These are phyloP conservation scores for Dryadula phaetusa DNA, from an alignment of 2,888 invertebrate genomes.

Conservation along the genomic window DNA sequence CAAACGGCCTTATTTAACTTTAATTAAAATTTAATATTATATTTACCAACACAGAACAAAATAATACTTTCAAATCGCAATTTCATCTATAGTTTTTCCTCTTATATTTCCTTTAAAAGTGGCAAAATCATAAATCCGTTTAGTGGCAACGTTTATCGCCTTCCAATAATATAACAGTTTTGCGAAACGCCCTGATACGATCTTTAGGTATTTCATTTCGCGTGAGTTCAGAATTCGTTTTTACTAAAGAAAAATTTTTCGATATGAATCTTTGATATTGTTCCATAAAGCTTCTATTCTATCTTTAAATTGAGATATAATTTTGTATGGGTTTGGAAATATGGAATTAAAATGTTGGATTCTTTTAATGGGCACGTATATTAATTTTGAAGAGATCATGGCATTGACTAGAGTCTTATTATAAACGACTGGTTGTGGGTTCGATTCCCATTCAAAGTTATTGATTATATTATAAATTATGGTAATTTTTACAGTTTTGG, in stretches of 20 bases:
- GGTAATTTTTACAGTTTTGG: too few relatives aligned
- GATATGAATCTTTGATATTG: conserved; percentile 19
- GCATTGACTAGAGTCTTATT: too few relatives aligned
- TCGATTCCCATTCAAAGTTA: too few relatives aligned
- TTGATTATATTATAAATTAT: too few relatives aligned
- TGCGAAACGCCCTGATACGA: conserved; percentile 48
- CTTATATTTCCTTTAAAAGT: conserved; percentile 25
- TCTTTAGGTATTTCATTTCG: conserved; percentile 48
- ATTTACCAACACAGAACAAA: conserved; percentile 28
- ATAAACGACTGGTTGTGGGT: too few relatives aligned
- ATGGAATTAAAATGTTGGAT: conserved; percentile 1
- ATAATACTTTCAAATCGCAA: conserved; percentile 19
- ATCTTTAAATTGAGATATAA: conserved; percentile 16
- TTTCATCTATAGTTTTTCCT: conserved; percentile 17
- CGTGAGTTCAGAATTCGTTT: conserved; percentile 40
- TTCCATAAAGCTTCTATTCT: conserved; percentile 4
- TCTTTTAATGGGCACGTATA: too few relatives aligned
- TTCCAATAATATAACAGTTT: conserved; percentile 51
- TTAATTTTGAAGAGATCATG: too few relatives aligned
- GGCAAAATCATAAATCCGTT: conserved; percentile 53
- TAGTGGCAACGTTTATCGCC: conserved; percentile 52
- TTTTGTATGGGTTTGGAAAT: conserved; percentile 6
- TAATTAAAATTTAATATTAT: not conserved
- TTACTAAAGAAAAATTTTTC: conserved; percentile 31
- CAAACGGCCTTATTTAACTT: too few relatives aligned